Evolutionary conservation across 1,140 invertebrate species (phyloP), one percentile per base, ranked within the genome.

Genomic region (Bicyclus anynana): DNA sequence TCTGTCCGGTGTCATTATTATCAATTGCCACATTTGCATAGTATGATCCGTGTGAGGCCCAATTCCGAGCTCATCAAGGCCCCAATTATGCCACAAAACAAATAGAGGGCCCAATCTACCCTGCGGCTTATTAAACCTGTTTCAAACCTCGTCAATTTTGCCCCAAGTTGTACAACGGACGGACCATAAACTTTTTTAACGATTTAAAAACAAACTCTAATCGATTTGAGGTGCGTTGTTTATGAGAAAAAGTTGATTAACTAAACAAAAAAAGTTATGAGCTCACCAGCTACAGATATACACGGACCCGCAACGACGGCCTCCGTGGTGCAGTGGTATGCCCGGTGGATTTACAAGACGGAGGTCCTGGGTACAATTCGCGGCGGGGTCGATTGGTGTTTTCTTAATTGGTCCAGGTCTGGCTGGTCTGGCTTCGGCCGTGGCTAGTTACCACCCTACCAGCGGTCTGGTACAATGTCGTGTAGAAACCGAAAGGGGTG

Each of bases 1-100:
- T 77, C 67, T 66, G 69, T 64, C 58, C 67, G 65, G 57, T 60
- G 67, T 67, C 70, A 72, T 72, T 79, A 72, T 77, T 73, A 73
- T 67, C 68, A 74, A 80, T 79, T 75, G 69, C 69, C 58, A 77
- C 73, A 80, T 84, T 79, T 80, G 70, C 76, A 80, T 80, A 80
- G 67, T 59, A 49, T 54, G 61, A 63, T 74, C 67, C 70, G 67
- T 69, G 67, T 70, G 66, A 74, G 76, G 60, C 58, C 67, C 69
- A 76, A 74, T 80, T 79, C 74, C 59, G 53, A 59, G 47, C 63
- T 72, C 74, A 72, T 77, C 69, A 69, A 59, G 56, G 56, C 58
- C 62, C 67, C 74, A 70, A 76, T 79, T 81, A 80, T 70, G 66
- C 77, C 80, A 73, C 71, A 73, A 79, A 77, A 80, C 74, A 80